A percentile compares a stretch with the other conserved stretches of the same genome.
Conservation (phyloP, 2,797 vertebrate species). For the Rhinichthys osculus region DNA sequence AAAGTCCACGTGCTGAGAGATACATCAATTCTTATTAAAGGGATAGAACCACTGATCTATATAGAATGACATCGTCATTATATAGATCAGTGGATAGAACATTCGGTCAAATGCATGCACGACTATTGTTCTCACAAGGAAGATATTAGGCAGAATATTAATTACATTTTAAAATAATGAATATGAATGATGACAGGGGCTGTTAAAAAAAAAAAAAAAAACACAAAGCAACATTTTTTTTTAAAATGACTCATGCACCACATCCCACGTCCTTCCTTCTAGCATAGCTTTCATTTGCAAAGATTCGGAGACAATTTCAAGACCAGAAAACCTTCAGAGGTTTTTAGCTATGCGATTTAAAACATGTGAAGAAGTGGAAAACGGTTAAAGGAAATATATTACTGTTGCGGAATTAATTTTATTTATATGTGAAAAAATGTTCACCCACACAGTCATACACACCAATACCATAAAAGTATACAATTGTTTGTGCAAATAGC, state of each 20-base stretch:
- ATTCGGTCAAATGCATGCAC: not conserved
- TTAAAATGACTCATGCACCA: not conserved
- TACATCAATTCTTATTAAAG: not conserved
- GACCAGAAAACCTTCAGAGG: not conserved
- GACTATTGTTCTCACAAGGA: too few relatives aligned
- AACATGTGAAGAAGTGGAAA: not conserved
- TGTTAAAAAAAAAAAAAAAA: not conserved
- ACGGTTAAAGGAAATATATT: not conserved
- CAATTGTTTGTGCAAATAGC: slow-evolving; percentile 75
- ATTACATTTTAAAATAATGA: not conserved
- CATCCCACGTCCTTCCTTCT: not conserved
- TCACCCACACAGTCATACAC: slow-evolving; percentile 37
- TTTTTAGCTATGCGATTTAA: not conserved
- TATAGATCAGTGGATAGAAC: not conserved
- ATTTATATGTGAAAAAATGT: slow-evolving; percentile 40
- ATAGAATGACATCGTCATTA: too few relatives aligned
- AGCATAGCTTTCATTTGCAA: not conserved
- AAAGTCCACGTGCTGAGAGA: not conserved
- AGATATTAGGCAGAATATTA: not conserved
- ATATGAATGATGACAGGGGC: not conserved
- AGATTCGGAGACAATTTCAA: not conserved
- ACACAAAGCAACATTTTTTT: too few relatives aligned
- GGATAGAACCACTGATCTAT: not conserved
- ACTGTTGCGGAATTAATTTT: slow-evolving; percentile 39
- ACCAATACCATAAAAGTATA: slow-evolving; percentile 63